Evolutionary conservation across 2,888 invertebrate species (phyloP).

Genomic region (Trichacis sp.): DNA sequence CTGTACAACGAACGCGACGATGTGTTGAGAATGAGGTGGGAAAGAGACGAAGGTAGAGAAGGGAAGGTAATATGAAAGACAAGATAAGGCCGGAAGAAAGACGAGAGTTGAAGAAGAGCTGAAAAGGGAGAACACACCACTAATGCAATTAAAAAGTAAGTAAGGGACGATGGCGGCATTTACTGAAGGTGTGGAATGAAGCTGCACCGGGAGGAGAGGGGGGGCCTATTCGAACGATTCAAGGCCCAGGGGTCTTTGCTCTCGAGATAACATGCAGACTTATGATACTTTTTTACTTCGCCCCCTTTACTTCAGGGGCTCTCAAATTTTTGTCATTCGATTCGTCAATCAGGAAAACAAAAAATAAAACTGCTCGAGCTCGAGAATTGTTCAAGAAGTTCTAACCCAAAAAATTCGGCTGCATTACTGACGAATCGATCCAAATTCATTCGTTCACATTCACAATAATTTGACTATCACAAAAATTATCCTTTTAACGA

Average conservation of each 20-base stretch:
- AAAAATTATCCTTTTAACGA: too few species aligned
- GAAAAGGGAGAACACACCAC: conserved; percentile 27
- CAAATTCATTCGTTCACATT: too few species aligned
- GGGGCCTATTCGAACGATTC: conserved; percentile 54
- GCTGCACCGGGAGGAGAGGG: conserved; percentile 31
- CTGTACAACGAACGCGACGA: conserved; percentile 29
- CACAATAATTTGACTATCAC: too few species aligned
- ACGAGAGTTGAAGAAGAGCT: conserved; percentile 10
- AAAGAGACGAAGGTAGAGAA: conserved; percentile 15
- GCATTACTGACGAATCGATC: too few species aligned
- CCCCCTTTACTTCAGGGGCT: conserved; percentile 30
- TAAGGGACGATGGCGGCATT: conserved; percentile 42
- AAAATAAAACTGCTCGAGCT: too few species aligned
- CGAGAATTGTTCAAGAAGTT: too few species aligned
- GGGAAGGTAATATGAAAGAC: background rate
- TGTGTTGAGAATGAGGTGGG: conserved; percentile 15
- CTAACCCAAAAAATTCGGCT: too few species aligned
- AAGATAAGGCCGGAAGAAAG: conserved; percentile 7
- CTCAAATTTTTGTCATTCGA: conserved; percentile 14
- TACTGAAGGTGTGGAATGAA: conserved; percentile 40
- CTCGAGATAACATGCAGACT: conserved; percentile 59
- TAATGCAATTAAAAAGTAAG: conserved; percentile 59
- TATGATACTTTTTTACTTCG: conserved; percentile 52
- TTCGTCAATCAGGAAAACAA: too few species aligned
- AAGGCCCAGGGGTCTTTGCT: conserved; percentile 67